Percentiles rank a stretch among this genome's conserved stretches.
Conservation (phyloP, 2,888 invertebrate species). For the Cartodere bifasciata region DNA sequence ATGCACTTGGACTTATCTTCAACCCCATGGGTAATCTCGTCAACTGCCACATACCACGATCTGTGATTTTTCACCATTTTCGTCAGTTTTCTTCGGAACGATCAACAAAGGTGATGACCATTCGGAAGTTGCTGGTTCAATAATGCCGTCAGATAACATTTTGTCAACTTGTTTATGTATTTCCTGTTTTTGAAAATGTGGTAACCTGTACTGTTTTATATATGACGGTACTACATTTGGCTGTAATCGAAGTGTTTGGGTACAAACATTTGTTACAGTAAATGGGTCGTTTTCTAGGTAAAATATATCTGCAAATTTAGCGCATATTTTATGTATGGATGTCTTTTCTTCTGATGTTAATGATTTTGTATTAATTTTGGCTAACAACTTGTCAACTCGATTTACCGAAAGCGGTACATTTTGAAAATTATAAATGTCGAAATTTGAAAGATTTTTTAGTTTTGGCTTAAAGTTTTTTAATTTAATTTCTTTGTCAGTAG, state of each 20-base stretch:
- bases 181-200: conserved; percentile 16
- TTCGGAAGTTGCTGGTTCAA: conserved; percentile 15
- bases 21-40: conserved; percentile 19
- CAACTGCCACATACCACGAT: conserved; percentile 19
- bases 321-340: conserved; percentile 12
- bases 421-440: conserved; percentile 8
- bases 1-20: conserved; percentile 18
- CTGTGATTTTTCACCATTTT: conserved; percentile 14
- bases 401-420: conserved; percentile 7
- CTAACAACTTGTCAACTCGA: conserved; percentile 12
- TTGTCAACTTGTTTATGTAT: conserved; percentile 15
- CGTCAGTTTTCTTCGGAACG: conserved; percentile 24
- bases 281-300: conserved; percentile 14
- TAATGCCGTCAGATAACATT: conserved; percentile 17
- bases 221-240: conserved; percentile 12
- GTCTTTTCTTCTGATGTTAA: conserved; percentile 11
- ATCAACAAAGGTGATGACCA: conserved; percentile 18
- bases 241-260: conserved; percentile 15
- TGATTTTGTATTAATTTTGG: conserved; percentile 11
- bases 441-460: conserved; percentile 8
- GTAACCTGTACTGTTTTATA: conserved; percentile 16
- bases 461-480: conserved; percentile 14
- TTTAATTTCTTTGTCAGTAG: conserved; percentile 8
- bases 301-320: conserved; percentile 15
- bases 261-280: conserved; percentile 16